Base-by-base conservation (phyloP, 1,140 invertebrate species). In the Rhagoletis zephyria region DNA sequence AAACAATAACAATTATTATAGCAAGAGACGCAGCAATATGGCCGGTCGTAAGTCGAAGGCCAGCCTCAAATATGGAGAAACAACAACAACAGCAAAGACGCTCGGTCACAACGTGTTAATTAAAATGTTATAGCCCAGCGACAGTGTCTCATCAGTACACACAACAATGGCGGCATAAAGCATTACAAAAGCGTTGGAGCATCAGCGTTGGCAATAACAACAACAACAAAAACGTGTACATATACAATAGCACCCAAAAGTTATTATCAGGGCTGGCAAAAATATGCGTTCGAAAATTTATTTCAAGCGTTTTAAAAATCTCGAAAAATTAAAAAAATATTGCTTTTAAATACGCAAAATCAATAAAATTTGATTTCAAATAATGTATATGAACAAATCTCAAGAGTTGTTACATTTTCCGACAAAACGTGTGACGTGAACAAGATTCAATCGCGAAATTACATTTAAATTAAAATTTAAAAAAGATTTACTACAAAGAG, bases 111-210 rank as follows among this genome's bases (percentile, higher is more conserved):
- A 64, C 60, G 45, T 63, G 85, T 87, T 87, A 87, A 87, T 87
- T 87, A 87, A 87, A 87, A 87, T 87, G 60, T 87, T 87, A 87
- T 65, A 87, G 19, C n/a, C 85, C 85, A 87, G 63, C 65, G 63
- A 42, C 9, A 16, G 61, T 65, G 85, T 9, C 45, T 59, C 48
- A 5, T 81, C 48, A 67, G 14, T 9, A 77, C 19, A 61, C 56
- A 67, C 56, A 59, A 10, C 6, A 74, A 16, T 56, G 1, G 10
- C 77, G 4, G n/a, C 65, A 77, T 19, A 40, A 6, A 30, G 16
- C 30, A 65, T 19, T 65, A 65, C 9, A n/a, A 3, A 81, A 56
- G 74, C 42, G 45, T 81, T 51, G 48, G 45, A 6, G 74, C 74
- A 77, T 56, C 48, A 4, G 19, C 6, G 61, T 51, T 6, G 10